These are phyloP conservation scores for Podarcis siculus DNA, from an alignment of 2,797 vertebrate species.

Conservation along the genomic window DNA sequence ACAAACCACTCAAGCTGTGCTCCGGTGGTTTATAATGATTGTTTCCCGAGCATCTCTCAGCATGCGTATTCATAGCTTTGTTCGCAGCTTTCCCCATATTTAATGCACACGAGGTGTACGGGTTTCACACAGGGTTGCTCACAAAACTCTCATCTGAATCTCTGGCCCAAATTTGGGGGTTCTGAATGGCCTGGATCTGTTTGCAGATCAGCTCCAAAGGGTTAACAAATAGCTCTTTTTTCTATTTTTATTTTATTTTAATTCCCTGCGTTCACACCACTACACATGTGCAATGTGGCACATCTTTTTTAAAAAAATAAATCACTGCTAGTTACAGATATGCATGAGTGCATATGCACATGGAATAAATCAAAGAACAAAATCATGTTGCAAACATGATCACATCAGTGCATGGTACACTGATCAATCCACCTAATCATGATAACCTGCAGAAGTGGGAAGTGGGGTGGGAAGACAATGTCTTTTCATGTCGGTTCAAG, in stretches of 20 bases:
- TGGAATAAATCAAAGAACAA: not conserved
- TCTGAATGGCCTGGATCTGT: not conserved
- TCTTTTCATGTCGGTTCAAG: no score
- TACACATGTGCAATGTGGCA: no score
- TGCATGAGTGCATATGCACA: not conserved
- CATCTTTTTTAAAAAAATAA: no score
- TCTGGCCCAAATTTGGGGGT: not conserved
- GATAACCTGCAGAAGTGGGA: not conserved
- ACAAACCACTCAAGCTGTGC: slow-evolving; percentile 17
- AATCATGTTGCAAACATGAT: not conserved
- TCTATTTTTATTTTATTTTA: not conserved
- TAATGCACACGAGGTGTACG: slow-evolving; percentile 48
- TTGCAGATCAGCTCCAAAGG: not conserved
- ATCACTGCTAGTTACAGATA: not conserved
- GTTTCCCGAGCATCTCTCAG: slow-evolving; percentile 24
- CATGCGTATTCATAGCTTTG: slow-evolving; percentile 58
- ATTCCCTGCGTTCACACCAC: not conserved
- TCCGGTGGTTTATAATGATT: slow-evolving; percentile 40
- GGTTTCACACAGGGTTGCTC: not conserved
- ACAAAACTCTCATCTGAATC: not conserved
- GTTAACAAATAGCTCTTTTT: not conserved
- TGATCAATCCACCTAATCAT: not conserved
- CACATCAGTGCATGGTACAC: no score
- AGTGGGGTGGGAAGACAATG: no score
- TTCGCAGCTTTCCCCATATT: slow-evolving; percentile 39